Base-by-base conservation (phyloP, 2,113 vertebrate species). In the Talpa occidentalis region DNA sequence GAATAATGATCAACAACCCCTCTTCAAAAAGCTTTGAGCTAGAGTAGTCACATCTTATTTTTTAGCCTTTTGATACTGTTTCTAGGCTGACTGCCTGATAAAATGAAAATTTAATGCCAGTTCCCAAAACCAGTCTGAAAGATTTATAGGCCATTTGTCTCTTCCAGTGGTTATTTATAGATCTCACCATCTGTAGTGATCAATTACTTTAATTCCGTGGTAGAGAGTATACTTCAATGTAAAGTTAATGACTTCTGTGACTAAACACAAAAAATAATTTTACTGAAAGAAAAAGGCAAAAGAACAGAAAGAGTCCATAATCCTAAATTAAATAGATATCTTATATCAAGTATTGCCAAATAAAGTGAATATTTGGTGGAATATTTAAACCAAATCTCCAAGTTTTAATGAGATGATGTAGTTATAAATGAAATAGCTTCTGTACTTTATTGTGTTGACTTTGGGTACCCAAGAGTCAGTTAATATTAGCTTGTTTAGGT, bases 51-150 rank as follows among this genome's bases (percentile, higher is more conserved):
- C n/a, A 52, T 60, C 35, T 79, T 85, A 59, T 86, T 79, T 83
- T 62, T 49, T 83, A 91, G 37, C 22, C 40, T 60, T 85, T 59
- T 85, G 26, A 0, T 32, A 2, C 22, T 62, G 2, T 85, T 94
- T 96, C 32, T 82, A 88, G 44, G 47, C 40, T 87, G 32, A 28
- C 54, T 81, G 62, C 28, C 88, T 56, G 30, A 62, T 92, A 86
- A 66, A 56, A 15, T 90, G 24, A 8, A 91, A 97, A 76, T 76
- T 47, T 82, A 95, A 96, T 77, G 62, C 40, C 81, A 35, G 1
- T 93, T 96, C 26, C 40, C 52, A 74, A 94, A 95, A 92, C 21
- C 1, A 96, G 74, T 35, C 85, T 91, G 14, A 59, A 66, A 89
- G 44, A 88, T 59, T n/a, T 80, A 44, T 62, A 66, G 40, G 35